phyloP scores from a whole-genome alignment of 2,888 invertebrate genomes.

The Drosophila macrospina region DNA sequence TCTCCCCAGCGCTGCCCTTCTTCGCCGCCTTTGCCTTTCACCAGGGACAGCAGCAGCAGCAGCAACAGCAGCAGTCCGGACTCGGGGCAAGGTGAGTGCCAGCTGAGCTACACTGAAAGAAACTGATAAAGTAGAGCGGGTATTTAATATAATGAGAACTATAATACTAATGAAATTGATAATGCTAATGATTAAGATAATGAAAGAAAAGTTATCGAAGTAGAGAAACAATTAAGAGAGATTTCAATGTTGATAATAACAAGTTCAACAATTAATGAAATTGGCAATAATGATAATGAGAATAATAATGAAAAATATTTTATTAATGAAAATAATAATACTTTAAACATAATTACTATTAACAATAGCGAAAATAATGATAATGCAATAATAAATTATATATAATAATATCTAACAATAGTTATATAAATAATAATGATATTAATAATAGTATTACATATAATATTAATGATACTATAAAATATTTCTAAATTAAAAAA shows the following conservation, averaged over 20 bases:
- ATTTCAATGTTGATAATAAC: no score
- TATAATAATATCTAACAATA: not conserved
- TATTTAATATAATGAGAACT: not conserved
- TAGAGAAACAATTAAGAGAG: no score
- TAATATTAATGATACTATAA: no score
- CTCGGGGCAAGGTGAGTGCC: slow-evolving; percentile 78
- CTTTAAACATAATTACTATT: not conserved
- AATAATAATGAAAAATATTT: not conserved
- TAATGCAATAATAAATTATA: not conserved
- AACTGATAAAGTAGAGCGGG: no score
- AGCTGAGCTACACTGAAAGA: not conserved
- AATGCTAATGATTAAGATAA: not conserved
- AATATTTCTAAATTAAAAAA: not conserved
- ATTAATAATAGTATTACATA: not conserved
- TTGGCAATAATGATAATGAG: no score
- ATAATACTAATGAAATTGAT: not conserved
- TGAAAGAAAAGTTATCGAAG: no score
- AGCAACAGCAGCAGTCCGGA: slow-evolving; percentile 83
- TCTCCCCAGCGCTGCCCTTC: slow-evolving; percentile 84
- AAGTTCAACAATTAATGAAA: not conserved
- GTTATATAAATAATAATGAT: not conserved
- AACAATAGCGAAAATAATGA: not conserved
- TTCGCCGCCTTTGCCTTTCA: slow-evolving; percentile 85
- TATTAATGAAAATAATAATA: not conserved
- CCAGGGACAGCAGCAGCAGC: slow-evolving; percentile 83